A percentile compares a stretch with the other conserved stretches of the same genome.
These are phyloP conservation scores for Luffia ferchaultella DNA, from an alignment of 2,888 invertebrate species.

Conservation along the genomic window DNA sequence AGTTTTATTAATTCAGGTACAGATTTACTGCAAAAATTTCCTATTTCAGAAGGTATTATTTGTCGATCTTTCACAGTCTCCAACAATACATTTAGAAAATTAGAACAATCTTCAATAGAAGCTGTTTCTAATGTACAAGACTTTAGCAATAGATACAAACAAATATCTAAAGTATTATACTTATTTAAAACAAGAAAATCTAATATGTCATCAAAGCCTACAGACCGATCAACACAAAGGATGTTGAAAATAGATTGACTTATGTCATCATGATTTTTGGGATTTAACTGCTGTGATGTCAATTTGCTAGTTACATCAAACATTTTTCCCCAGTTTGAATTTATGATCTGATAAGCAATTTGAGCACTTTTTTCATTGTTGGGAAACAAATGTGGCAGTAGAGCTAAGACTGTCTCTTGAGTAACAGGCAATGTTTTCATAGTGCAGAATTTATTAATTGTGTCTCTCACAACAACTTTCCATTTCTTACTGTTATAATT, in stretches of 20 bases:
- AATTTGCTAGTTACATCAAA: conserved; percentile 28
- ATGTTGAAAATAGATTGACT: conserved; percentile 34
- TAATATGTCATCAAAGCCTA: conserved; percentile 31
- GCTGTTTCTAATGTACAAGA: conserved; percentile 42
- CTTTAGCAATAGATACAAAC: conserved; percentile 48
- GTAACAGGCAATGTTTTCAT: conserved; percentile 50
- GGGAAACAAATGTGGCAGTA: conserved; percentile 72
- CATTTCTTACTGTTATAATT: conserved; percentile 32
- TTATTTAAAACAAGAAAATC: conserved; percentile 23
- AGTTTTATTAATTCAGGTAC: conserved; percentile 36
- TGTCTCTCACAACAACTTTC: conserved; percentile 39
- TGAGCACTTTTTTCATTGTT: conserved; percentile 31
- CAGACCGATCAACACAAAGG: conserved; percentile 30
- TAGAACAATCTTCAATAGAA: conserved; percentile 36
- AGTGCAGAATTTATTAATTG: conserved; percentile 55
- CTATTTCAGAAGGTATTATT: conserved; percentile 31
- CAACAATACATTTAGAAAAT: conserved; percentile 44
- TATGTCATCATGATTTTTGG: conserved; percentile 27
- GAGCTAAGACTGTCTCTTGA: conserved; percentile 62
- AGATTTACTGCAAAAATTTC: conserved; percentile 28
- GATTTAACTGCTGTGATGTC: too few species aligned
- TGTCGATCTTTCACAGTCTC: conserved; percentile 41
- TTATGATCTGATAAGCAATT: conserved; percentile 36
- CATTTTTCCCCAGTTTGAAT: conserved; percentile 42
- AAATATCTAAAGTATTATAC: conserved; percentile 27